These are phyloP conservation scores for Syngnathus typhle DNA, from an alignment of 2,113 vertebrate genomes.

Conservation along the genomic window DNA sequence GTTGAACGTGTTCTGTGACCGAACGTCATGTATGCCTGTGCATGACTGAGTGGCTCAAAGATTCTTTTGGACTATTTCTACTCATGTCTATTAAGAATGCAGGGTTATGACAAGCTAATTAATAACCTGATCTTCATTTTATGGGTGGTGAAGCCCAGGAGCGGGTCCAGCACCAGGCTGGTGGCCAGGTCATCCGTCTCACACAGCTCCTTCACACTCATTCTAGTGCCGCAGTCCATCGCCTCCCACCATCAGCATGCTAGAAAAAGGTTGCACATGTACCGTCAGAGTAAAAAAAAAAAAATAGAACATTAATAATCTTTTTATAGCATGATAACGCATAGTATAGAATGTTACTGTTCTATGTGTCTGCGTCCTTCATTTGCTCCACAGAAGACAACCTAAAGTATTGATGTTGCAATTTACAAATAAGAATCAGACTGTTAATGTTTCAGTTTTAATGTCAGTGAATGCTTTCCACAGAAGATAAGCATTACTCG, in stretches of 20 bases:
- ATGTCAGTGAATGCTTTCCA: neutral
- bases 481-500: neutral
- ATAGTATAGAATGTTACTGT: neutral
- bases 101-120: neutral
- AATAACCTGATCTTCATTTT: constrained; percentile 98
- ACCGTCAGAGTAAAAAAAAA: neutral
- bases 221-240: constrained; percentile 79
- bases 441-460: neutral
- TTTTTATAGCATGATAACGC: neutral
- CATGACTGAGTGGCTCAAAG: too few species aligned
- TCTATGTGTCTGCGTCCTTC: neutral
- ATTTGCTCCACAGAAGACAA: neutral
- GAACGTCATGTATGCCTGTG: too few species aligned
- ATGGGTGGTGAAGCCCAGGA: constrained; percentile 97
- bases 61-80: too few species aligned
- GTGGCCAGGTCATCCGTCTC: constrained; percentile 98
- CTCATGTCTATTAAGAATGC: too few species aligned
- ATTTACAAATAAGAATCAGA: neutral
- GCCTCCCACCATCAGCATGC: constrained; percentile 79
- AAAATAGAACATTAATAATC: neutral
- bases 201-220: constrained; percentile 98
- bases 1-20: too few species aligned
- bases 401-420: neutral
- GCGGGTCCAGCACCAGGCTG: constrained; percentile 95
- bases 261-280: constrained; percentile 29